Evolutionary conservation across 1,140 invertebrate genomes (phyloP).

Genomic region (Scylla paramamosain): DNA sequence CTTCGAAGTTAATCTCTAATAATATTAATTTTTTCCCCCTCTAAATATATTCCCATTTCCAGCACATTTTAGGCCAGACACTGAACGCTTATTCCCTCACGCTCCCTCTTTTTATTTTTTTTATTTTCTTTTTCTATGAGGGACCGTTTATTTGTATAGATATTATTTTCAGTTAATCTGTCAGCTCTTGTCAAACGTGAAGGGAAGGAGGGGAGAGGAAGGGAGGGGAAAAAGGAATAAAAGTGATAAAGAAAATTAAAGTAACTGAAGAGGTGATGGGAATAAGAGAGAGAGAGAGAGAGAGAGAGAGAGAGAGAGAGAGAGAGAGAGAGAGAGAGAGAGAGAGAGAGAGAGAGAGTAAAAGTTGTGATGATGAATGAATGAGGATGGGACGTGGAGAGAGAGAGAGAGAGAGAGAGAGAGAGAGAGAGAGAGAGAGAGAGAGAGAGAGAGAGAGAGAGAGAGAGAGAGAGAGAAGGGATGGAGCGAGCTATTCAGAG

Average conservation of each 20-base stretch:
- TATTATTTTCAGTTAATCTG: too few species aligned
- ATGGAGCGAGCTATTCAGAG: neutral
- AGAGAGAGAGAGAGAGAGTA: too few species aligned
- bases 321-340: too few species aligned
- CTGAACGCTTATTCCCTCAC: neutral
- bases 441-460: conserved; percentile 6
- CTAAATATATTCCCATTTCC: neutral
- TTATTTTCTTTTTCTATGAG: neutral
- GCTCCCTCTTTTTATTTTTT: neutral
- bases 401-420: neutral
- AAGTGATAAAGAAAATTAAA: too few species aligned
- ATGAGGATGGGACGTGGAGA: too few species aligned
- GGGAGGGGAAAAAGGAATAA: neutral
- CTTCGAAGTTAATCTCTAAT: neutral
- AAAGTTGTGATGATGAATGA: too few species aligned
- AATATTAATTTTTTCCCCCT: neutral
- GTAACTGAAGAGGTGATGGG: too few species aligned
- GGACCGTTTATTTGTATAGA: neutral
- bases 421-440: neutral
- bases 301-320: neutral
- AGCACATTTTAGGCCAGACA: neutral
- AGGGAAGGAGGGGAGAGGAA: neutral
- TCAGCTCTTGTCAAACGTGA: neutral
- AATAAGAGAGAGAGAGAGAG: neutral
- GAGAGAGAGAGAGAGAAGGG: neutral